A percentile compares a stretch with the other conserved stretches of the same genome.
Conservation (phyloP, 1,140 invertebrate genomes). For the Drosophila bipectinata region DNA sequence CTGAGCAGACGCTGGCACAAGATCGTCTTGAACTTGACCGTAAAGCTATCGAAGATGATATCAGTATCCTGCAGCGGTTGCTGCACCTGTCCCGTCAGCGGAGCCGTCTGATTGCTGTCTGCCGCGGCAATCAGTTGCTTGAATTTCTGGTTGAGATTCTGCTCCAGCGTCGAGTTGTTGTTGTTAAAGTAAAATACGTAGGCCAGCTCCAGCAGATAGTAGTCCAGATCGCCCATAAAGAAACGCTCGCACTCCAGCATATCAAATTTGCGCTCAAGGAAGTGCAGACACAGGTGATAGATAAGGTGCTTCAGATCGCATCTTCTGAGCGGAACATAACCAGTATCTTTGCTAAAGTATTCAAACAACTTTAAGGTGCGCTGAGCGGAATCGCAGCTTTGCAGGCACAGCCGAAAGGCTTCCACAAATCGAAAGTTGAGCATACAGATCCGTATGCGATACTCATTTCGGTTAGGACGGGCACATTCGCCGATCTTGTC, state of each 20-base stretch:
- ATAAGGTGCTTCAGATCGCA: conserved; percentile 82
- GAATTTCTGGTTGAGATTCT: conserved; percentile 81
- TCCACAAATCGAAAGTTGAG: conserved; percentile 82
- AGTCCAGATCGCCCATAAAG: conserved; percentile 80
- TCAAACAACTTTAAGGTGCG: conserved; percentile 80
- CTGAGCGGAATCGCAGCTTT: conserved; percentile 60
- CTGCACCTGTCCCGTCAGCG: conserved; percentile 20
- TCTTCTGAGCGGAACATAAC: conserved; percentile 76
- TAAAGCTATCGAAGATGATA: conserved; percentile 79
- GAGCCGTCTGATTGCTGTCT: conserved; percentile 49
- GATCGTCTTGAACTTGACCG: conserved; percentile 81
- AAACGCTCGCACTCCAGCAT: conserved; percentile 78
- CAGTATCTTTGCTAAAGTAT: conserved; percentile 83
- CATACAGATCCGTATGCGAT: conserved; percentile 80
- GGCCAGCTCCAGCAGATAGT: conserved; percentile 79
- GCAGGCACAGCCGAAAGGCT: conserved; percentile 75
- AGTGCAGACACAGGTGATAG: conserved; percentile 79
- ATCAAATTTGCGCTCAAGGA: conserved; percentile 71
- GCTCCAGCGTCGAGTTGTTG: conserved; percentile 79
- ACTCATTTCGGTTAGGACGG: conserved; percentile 70
- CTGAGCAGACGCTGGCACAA: conserved; percentile 81
- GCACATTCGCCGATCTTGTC: conserved; percentile 84
- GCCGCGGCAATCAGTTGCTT: conserved; percentile 69
- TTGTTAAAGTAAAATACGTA: conserved; percentile 83
- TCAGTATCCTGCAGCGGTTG: conserved; percentile 70